Conservation (phyloP, 2,113 vertebrate genomes). For the Oenanthe melanoleuca region DNA sequence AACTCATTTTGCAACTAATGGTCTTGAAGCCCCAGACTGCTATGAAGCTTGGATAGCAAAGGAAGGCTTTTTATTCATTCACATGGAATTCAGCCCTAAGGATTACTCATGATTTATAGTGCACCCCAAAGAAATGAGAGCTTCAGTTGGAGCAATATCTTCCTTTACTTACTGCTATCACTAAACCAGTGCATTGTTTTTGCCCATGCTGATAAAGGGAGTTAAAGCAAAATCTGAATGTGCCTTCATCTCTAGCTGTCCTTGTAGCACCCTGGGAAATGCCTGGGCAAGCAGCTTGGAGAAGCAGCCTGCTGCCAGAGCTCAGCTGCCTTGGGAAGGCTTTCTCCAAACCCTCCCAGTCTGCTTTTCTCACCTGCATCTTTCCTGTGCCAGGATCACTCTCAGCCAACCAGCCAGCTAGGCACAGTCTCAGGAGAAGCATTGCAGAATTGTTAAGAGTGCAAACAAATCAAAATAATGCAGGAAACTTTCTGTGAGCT, state of each 20-base stretch:
- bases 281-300: background rate
- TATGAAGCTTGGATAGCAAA: background rate
- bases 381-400: background rate
- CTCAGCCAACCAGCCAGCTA: background rate
- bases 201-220: background rate
- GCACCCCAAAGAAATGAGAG: background rate
- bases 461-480: background rate
- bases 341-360: background rate
- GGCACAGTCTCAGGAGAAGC: background rate
- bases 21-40: conserved; percentile 27
- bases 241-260: background rate
- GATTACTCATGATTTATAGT: background rate
- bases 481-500: background rate
- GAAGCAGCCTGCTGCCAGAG: background rate
- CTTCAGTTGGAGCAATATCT: background rate
- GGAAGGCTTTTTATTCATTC: conserved; percentile 16
- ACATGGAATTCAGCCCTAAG: conserved; percentile 6
- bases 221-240: background rate
- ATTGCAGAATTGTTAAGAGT: background rate
- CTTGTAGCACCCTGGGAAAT: background rate
- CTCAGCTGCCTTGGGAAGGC: accelerated
- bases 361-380: background rate
- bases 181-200: background rate
- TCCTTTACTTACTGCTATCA: background rate
- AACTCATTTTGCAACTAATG: background rate